Evolutionary conservation across 2,888 invertebrate species (phyloP).

Genomic region (Lumbricus terrestris): DNA sequence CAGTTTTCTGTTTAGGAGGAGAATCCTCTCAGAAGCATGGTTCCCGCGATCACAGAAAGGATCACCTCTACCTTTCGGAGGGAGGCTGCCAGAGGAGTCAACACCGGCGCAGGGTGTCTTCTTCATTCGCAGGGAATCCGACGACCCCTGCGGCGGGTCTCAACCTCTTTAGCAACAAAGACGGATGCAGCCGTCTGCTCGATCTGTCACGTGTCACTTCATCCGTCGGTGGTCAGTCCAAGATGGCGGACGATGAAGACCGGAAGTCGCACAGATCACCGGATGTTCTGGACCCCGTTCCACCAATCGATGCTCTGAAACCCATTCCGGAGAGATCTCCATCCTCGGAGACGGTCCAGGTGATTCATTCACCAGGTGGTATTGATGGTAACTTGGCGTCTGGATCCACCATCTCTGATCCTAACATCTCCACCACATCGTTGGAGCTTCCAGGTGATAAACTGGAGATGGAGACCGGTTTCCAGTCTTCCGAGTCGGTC

Average conservation of each 20-base stretch:
- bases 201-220: slow-evolving; percentile 3
- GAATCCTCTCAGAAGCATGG: not conserved
- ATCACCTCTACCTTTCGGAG: not conserved
- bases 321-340: not conserved
- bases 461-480: not conserved
- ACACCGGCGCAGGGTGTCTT: not conserved
- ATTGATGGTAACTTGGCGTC: not conserved
- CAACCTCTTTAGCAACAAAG: not conserved
- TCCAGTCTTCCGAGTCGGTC: not conserved
- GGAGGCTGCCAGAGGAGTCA: not conserved
- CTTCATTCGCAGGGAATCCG: not conserved
- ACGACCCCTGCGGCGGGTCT: not conserved
- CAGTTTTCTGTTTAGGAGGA: not conserved
- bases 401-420: slow-evolving; percentile 3
- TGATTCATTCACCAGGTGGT: not conserved
- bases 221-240: not conserved
- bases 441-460: not conserved
- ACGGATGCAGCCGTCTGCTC: not conserved
- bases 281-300: not conserved
- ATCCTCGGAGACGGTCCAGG: not conserved
- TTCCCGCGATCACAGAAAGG: not conserved
- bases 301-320: not conserved
- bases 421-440: not conserved
- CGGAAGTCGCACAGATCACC: not conserved
- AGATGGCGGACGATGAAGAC: not conserved